Evolutionary conservation across 2,888 invertebrate species (phyloP).

Genomic region (Neocrepidodera transversa): DNA sequence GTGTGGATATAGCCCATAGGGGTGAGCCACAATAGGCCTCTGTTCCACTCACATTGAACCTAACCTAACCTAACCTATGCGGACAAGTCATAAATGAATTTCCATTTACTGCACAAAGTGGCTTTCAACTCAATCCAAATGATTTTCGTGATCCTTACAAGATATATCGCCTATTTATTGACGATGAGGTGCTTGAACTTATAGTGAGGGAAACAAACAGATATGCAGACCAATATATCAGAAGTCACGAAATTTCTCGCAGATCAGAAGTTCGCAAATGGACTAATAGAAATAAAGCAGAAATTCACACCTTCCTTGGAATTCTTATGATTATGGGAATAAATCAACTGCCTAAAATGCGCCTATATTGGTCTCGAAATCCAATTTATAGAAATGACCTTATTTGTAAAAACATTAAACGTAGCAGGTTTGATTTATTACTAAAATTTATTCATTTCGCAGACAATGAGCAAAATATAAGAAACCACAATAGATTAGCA

Average conservation of each 20-base stretch:
- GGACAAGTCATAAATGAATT: constrained; percentile 4
- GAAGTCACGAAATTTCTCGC: background rate
- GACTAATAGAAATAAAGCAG: no score
- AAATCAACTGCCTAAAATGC: constrained; percentile 8
- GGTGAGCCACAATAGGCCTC: no score
- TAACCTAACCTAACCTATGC: no score
- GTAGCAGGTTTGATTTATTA: constrained; percentile 11
- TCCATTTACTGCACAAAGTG: constrained; percentile 2
- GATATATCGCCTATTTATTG: background rate
- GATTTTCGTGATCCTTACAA: background rate
- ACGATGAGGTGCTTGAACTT: background rate
- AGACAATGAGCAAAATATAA: constrained; percentile 1
- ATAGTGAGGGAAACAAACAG: constrained; percentile 3
- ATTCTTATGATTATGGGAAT: constrained; percentile 1
- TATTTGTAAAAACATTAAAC: constrained; percentile 5
- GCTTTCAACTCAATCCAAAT: constrained; percentile 4
- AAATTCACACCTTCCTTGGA: background rate
- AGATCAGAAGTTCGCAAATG: constrained; percentile 1
- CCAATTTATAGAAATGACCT: constrained; percentile 2
- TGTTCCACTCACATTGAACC: no score
- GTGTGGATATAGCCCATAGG: no score
- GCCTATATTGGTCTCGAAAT: constrained; percentile 1
- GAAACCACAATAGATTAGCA: background rate
- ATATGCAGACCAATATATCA: background rate
- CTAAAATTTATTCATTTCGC: constrained; percentile 18